Conservation (phyloP, 2,888 invertebrate genomes). For the Coronaproctus castanopsis region DNA sequence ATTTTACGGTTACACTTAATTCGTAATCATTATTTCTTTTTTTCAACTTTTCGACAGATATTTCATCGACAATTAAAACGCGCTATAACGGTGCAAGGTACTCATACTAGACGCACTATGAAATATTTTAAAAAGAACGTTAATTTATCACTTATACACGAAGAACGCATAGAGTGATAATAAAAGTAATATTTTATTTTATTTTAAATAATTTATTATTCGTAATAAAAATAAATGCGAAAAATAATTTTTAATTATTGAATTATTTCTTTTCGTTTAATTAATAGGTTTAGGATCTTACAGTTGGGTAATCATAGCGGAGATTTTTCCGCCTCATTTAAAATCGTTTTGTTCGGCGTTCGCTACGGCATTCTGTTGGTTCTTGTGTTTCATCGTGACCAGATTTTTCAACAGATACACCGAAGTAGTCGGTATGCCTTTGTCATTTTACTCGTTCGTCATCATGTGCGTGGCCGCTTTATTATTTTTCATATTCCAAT, state of each 20-base stretch:
- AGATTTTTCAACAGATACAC: constrained; percentile 42
- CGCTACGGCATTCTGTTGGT: constrained; percentile 57
- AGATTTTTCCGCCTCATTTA: constrained; percentile 57
- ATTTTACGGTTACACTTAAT: no score
- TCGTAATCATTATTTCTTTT: no score
- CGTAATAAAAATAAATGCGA: no score
- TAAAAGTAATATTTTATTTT: neutral
- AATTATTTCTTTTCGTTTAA: no score
- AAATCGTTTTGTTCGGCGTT: constrained; percentile 55
- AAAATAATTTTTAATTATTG: no score
- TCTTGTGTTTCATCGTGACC: constrained; percentile 51
- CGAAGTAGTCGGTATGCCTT: constrained; percentile 37
- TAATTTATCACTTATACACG: no score
- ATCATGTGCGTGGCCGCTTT: constrained; percentile 39
- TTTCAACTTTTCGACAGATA: no score
- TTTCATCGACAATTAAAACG: no score
- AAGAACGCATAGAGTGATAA: neutral
- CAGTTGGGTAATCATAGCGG: constrained; percentile 64
- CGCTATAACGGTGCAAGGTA: no score
- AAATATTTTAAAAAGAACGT: no score
- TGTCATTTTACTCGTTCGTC: constrained; percentile 52
- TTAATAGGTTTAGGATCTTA: constrained; percentile 49
- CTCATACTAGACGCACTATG: no score
- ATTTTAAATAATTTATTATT: neutral
- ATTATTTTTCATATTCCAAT: constrained; percentile 45